phyloP scores from a whole-genome alignment of 2,113 vertebrate genomes.

The Rhinoderma darwinii region DNA sequence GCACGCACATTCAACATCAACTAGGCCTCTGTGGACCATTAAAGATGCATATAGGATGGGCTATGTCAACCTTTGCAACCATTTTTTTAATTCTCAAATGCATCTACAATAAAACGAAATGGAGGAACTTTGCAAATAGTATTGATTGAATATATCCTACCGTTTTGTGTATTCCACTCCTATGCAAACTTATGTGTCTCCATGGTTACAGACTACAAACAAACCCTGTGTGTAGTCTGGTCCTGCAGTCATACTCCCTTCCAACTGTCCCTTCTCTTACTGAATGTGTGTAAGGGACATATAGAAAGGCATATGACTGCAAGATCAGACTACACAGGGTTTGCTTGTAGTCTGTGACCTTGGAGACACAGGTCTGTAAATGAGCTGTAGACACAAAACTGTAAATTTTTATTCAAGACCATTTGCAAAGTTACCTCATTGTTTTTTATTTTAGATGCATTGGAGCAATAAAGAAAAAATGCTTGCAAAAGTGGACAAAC shows the following conservation, averaged over 20 bases:
- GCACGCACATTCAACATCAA: neutral
- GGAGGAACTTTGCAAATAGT: no score
- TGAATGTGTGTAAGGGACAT: no score
- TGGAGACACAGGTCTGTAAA: neutral
- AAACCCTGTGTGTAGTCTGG: no score
- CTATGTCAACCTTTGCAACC: neutral
- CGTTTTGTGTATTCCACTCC: neutral
- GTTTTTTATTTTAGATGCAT: neutral
- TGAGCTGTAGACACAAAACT: no score
- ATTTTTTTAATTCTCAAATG: neutral
- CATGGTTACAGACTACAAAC: neutral
- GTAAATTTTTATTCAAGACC: neutral
- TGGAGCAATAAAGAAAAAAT: neutral
- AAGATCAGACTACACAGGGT: neutral
- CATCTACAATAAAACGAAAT: neutral
- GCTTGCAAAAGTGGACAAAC: neutral
- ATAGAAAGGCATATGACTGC: neutral
- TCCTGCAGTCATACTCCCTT: neutral
- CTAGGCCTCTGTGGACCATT: neutral
- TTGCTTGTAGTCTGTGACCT: neutral
- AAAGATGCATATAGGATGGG: conserved; percentile 8
- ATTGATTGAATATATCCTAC: neutral
- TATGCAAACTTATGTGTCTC: neutral
- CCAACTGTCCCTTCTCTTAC: no score
- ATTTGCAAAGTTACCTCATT: neutral